These are phyloP conservation scores for Leptopilina clavipes DNA, from an alignment of 1,140 invertebrate genomes.

Conservation along the genomic window DNA sequence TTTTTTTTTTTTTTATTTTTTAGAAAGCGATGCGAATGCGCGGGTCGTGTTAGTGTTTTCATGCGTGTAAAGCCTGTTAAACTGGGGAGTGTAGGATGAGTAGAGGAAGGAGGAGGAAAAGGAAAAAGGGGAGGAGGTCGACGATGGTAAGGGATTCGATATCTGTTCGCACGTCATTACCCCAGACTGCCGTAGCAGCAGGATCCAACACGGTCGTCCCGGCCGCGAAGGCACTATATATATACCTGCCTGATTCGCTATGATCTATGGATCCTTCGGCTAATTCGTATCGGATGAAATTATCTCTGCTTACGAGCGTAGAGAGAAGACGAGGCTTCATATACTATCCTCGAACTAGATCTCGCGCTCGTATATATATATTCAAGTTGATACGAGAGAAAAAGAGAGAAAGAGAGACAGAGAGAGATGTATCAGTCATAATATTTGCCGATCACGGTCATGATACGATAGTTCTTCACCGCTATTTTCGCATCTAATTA, in stretches of 20 bases:
- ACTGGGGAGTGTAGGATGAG: conserved; percentile 3
- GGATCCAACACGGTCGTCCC: conserved; percentile 54
- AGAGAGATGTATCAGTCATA: conserved; percentile 24
- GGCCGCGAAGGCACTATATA: conserved; percentile 30
- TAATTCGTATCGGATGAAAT: conserved; percentile 64
- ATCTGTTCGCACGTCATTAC: conserved; percentile 76
- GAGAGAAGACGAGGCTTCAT: conserved; percentile 47
- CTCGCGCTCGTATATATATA: conserved; percentile 19
- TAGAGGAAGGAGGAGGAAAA: conserved; percentile 33
- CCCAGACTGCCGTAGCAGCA: conserved; percentile 62
- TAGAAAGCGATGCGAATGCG: conserved; percentile 31
- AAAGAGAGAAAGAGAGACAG: conserved; percentile 39
- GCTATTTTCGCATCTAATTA: conserved; percentile 31
- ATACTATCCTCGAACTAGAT: conserved; percentile 36
- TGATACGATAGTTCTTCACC: conserved; percentile 20
- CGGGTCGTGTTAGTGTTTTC: conserved; percentile 54
- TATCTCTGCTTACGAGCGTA: conserved; percentile 41
- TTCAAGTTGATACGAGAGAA: conserved; percentile 33
- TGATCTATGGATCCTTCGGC: conserved; percentile 63
- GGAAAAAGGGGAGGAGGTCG: conserved; percentile 48
- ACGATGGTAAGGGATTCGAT: conserved; percentile 70
- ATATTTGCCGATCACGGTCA: conserved; percentile 31
- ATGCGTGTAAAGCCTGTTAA: conserved; percentile 54
- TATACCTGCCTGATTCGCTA: conserved; percentile 48
- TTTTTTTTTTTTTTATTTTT: conserved; percentile 32